Evolutionary conservation across 2,888 invertebrate genomes (phyloP), one percentile per base, ranked within the genome.

Genomic region (Drosophila infuscata): DNA sequence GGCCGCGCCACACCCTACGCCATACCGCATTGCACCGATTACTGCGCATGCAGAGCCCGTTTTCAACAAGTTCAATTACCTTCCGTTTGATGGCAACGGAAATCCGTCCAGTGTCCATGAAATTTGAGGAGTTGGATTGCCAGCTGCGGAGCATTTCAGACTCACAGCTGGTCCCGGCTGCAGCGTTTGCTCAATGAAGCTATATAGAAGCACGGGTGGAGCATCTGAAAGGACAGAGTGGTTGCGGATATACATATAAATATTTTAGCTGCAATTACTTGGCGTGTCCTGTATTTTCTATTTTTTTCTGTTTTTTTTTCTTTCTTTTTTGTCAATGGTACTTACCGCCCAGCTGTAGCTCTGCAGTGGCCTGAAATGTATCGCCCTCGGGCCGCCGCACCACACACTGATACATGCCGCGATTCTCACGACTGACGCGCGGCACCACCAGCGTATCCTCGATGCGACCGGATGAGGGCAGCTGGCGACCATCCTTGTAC

Each of bases 111-210:
- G 94, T 77, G 95, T 94, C 97, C 97, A 97, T 77, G 95, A 94
- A 92, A 97, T 95, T 92, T 95, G 95, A 58, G 97, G 97, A 74
- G 96, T 96, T 70, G 97, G 97, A 94, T 96, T 96, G 83, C 96
- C 96, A 83, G 95, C 95, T 82, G 96, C 96, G 77, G 96, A 96
- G 92, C 97, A 97, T 93, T 96, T 96, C 79, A 97, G 94, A 72
- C 96, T 96, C 81, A 97, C 96, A 73, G 96, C 95, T 61, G 96
- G 96, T 59, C 97, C 97, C 11, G 96, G 96, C 88, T 96, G 96
- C 66, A 96, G 94, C 67, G 96, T 97, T 93, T 96, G 96, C 91
- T 96, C 96, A 91, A 96, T 96, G 94, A 96, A 96, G 91, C 96
- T 96, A 93, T 96, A 96, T 58, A 96, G 94, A 76, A 97, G 94